phyloP scores from a whole-genome alignment of 2,888 invertebrate species.

The Cryptosula pallasiana region DNA sequence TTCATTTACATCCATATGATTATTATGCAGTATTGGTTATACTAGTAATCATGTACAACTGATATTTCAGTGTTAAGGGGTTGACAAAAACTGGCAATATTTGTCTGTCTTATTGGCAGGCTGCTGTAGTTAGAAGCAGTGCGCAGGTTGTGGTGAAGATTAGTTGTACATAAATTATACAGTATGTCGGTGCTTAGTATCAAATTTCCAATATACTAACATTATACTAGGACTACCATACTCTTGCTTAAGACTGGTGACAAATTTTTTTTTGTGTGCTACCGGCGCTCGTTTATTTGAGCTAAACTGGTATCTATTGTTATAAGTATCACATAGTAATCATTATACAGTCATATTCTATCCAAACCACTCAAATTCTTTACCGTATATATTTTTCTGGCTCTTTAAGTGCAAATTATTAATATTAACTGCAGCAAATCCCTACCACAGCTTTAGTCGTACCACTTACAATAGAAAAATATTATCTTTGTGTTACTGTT shows the following conservation, averaged over 20 bases:
- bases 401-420: conserved; percentile 10
- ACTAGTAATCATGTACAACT: conserved; percentile 18
- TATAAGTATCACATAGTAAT: conserved; percentile 18
- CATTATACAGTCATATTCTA: conserved; percentile 20
- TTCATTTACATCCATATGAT: conserved; percentile 16
- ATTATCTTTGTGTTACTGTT: background rate
- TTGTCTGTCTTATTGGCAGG: background rate
- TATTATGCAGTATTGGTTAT: conserved; percentile 17
- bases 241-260: conserved; percentile 7
- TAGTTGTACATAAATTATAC: conserved; percentile 10
- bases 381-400: conserved; percentile 15
- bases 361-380: conserved; percentile 13
- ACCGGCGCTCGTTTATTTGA: background rate
- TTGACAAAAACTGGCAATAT: background rate
- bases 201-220: background rate
- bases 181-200: conserved; percentile 18
- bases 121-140: background rate
- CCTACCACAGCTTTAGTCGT: conserved; percentile 18
- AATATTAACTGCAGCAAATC: conserved; percentile 14
- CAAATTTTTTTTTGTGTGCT: background rate
- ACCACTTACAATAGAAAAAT: background rate
- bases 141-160: background rate
- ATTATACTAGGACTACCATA: conserved; percentile 1
- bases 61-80: background rate
- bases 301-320: background rate